Percentiles rank a stretch among this genome's conserved stretches.
These are phyloP conservation scores for Cheilosia vernalis DNA, from an alignment of 2,888 invertebrate species.

Conservation along the genomic window DNA sequence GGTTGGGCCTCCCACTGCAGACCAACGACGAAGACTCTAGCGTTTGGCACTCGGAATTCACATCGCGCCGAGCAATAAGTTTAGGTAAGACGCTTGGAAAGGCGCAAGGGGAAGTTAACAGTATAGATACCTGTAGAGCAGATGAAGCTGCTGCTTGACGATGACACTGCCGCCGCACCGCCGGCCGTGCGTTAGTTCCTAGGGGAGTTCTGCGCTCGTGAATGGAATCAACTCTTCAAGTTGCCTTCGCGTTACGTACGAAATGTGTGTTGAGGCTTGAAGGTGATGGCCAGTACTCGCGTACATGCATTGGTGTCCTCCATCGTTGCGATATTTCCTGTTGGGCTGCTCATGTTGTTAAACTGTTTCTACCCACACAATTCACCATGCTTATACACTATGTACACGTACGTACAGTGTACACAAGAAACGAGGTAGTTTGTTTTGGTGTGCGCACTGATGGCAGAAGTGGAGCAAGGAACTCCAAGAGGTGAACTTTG, in stretches of 20 bases:
- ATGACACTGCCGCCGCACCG: slow-evolving; percentile 1
- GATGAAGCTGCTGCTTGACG: slow-evolving; percentile 37
- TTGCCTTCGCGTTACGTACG: slow-evolving; percentile 54
- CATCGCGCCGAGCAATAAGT: slow-evolving; percentile 46
- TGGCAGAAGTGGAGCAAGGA: slow-evolving; percentile 69
- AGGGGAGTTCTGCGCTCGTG: slow-evolving; percentile 49
- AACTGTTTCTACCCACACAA: slow-evolving; percentile 62
- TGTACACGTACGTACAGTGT: no score
- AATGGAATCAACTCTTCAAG: slow-evolving; percentile 54
- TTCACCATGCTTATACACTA: slow-evolving; percentile 24
- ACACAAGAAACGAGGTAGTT: background rate
- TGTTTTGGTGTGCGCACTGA: slow-evolving; percentile 39
- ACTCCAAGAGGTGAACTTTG: slow-evolving; percentile 67
- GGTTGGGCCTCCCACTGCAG: slow-evolving; percentile 56
- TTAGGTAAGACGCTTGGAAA: slow-evolving; percentile 21
- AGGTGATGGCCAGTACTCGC: slow-evolving; percentile 67
- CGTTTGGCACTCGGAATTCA: slow-evolving; percentile 43
- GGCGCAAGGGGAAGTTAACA: background rate
- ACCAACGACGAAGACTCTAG: slow-evolving; percentile 22
- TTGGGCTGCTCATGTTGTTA: slow-evolving; percentile 20
- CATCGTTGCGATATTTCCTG: slow-evolving; percentile 50
- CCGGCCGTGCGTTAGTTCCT: slow-evolving; percentile 24
- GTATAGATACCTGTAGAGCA: slow-evolving; percentile 22
- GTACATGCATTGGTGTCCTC: slow-evolving; percentile 44
- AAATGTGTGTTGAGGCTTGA: slow-evolving; percentile 46